Conservation (phyloP, 2,797 vertebrate genomes). For the Pangasius djambal region DNA sequence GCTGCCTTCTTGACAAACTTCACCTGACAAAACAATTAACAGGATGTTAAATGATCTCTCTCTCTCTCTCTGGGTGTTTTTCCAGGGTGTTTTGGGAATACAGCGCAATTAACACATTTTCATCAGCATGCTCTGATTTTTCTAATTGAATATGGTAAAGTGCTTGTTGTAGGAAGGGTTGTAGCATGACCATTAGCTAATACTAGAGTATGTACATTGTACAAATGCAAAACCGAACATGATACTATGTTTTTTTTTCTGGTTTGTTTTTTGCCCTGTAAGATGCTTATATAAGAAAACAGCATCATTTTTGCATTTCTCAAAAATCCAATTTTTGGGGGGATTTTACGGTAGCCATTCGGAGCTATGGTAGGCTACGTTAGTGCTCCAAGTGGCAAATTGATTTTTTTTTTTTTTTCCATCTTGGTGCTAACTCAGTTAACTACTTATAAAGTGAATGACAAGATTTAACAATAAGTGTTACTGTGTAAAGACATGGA, state of each 20-base stretch:
- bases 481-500: conserved; percentile 1
- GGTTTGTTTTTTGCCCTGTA: background rate
- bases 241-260: background rate
- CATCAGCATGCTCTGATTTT: conserved; percentile 13
- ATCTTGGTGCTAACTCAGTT: background rate
- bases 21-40: conserved; percentile 65
- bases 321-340: background rate
- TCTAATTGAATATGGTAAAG: conserved; percentile 7
- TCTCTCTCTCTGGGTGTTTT: conserved; percentile 34
- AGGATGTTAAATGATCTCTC: conserved; percentile 47
- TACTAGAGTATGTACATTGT: background rate
- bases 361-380: too few relatives aligned
- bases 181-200: background rate
- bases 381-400: background rate
- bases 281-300: background rate
- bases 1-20: conserved; percentile 68
- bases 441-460: background rate
- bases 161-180: background rate
- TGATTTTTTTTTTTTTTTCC: background rate
- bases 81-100: background rate
- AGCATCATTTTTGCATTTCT: background rate
- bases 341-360: background rate
- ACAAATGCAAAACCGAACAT: background rate
- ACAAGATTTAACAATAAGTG: background rate
- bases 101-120: conserved; percentile 34